Base-by-base conservation (phyloP, 2,888 invertebrate genomes). In the Dynastes hyllus region DNA sequence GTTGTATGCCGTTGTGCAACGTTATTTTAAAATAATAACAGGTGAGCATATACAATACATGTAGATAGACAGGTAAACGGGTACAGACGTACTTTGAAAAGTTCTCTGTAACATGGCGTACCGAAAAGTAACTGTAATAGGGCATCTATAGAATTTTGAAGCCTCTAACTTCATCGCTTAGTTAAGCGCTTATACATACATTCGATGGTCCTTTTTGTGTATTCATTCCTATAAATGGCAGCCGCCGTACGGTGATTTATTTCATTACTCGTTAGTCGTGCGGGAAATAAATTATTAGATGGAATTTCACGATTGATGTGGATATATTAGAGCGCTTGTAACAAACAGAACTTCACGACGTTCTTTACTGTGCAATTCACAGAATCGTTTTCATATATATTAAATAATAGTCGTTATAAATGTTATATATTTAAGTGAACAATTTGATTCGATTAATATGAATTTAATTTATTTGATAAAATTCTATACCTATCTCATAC, bases 151-250 rank as follows among this genome's bases (percentile, higher is more conserved):
- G 73, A 73, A 73, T 73, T 73, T 73, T 73, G 58, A 73, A 58
- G 40, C 71, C 58, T 50, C 45, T 69, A 22, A 66, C 40, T 69
- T 29, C 51, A 16, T 61, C 58, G 37, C 40, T 32, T 13, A 16
- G 37, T 58, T 73, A 58, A 55, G 45, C 22, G 5, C 37, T 6
- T 53, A 73, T 8, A 37, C 51, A 73, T 58, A 55, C 58, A 11
- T 51, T n/a, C 37, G 58, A 29, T 58, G 58, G 58, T 73, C 16
- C 73, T 73, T 37, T 73, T 73, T 73, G 45, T 40, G 55, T 71
- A 71, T 71, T 55, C 73, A 61, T 58, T 55, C 40, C 73, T 73
- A 58, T 58, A 73, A 73, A 73, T 73, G 73, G 73, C 70, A 13
- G 53, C 6, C 70, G 53, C 58, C 32, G 58, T 40, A 50, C 63